Percentiles rank a stretch among this genome's conserved stretches.
These are phyloP conservation scores for Heterotilapia buettikoferi DNA, from an alignment of 2,113 vertebrate genomes.

Conservation along the genomic window DNA sequence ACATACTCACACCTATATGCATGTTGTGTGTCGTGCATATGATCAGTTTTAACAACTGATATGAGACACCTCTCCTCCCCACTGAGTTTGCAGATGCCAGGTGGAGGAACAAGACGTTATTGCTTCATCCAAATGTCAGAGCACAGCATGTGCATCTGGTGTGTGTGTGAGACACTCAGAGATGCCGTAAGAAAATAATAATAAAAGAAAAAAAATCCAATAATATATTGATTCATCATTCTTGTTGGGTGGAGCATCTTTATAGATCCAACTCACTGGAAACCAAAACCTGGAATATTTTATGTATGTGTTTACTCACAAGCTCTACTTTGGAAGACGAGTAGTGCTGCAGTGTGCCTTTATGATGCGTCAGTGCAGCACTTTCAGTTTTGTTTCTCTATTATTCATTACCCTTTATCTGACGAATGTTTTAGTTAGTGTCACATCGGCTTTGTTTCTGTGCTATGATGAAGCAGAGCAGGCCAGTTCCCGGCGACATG, in stretches of 20 bases:
- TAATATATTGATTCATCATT: constrained; percentile 31
- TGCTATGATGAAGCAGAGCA: neutral
- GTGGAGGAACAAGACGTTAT: constrained; percentile 56
- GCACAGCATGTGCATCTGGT: constrained; percentile 28
- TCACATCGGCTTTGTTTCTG: constrained; percentile 7
- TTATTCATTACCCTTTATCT: constrained; percentile 36
- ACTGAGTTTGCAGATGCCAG: constrained; percentile 61
- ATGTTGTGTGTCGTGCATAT: constrained; percentile 5
- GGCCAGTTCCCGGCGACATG: neutral
- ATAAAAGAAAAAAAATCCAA: neutral
- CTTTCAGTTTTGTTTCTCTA: constrained; percentile 12
- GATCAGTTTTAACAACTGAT: constrained; percentile 33
- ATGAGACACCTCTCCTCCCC: constrained; percentile 48
- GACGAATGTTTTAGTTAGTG: constrained; percentile 30
- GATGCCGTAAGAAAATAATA: constrained; percentile 10
- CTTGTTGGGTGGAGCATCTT: constrained; percentile 11
- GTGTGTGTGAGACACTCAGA: neutral
- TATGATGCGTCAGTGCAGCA: neutral
- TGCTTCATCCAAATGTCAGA: constrained; percentile 62
- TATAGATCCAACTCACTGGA: neutral
- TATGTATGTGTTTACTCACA: neutral
- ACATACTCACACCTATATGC: neutral
- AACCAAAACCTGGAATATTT: constrained; percentile 9
- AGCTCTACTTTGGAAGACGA: neutral
- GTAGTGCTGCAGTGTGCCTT: neutral